Percentiles rank a stretch among this genome's conserved stretches.
phyloP scores from a whole-genome alignment of 2,888 invertebrate genomes.

The Muschampia plurimacula region DNA sequence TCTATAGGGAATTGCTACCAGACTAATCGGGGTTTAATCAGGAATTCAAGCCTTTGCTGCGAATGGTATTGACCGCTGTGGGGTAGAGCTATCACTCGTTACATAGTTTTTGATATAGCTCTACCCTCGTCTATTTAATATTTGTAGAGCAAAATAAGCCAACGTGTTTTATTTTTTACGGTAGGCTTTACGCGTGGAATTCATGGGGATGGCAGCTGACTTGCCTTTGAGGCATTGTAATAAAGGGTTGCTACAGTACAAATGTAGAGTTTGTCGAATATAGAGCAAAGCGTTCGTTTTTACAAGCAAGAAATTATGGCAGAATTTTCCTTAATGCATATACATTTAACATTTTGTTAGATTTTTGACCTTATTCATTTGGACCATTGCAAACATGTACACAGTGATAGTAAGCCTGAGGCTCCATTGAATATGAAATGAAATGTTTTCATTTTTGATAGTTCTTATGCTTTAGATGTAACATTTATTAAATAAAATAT shows the following conservation, averaged over 20 bases:
- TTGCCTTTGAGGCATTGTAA: constrained; percentile 10
- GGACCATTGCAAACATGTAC: no score
- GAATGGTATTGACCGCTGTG: constrained; percentile 20
- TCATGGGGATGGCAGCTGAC: constrained; percentile 8
- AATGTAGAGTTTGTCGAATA: not conserved
- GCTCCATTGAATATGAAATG: no score
- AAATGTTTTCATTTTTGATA: no score
- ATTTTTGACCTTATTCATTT: no score
- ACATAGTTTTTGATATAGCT: constrained; percentile 3
- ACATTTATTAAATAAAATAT: no score
- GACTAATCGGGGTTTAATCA: constrained; percentile 17
- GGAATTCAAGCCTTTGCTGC: constrained; percentile 11
- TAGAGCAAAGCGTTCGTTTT: not conserved
- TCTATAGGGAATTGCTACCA: not conserved
- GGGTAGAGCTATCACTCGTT: not conserved
- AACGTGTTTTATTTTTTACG: constrained; percentile 17
- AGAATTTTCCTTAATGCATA: not conserved
- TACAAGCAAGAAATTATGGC: not conserved
- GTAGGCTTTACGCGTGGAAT: constrained; percentile 2
- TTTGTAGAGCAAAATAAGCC: not conserved
- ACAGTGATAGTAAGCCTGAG: no score
- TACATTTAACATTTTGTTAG: no score
- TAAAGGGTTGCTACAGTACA: not conserved
- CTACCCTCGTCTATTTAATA: constrained; percentile 18
- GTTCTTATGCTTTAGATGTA: no score